phyloP scores from a whole-genome alignment of 2,113 vertebrate species.

The Lophochroa leadbeateri region DNA sequence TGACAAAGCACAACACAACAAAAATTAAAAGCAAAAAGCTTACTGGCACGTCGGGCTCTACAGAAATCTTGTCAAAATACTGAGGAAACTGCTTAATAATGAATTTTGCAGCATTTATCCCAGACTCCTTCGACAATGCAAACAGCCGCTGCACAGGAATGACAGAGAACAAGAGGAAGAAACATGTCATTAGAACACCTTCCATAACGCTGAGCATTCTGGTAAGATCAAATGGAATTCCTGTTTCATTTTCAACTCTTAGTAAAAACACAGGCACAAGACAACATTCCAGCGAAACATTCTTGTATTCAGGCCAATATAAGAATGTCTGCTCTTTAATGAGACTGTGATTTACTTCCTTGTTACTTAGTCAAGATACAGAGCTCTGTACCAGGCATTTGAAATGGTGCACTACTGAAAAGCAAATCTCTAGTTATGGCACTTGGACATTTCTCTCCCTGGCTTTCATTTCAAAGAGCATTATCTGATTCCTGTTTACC shows the following conservation, averaged over 20 bases:
- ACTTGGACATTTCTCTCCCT: fast-evolving
- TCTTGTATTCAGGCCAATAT: not conserved
- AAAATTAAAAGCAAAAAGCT: constrained; percentile 33
- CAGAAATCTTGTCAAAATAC: constrained; percentile 88
- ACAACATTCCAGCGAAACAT: not conserved
- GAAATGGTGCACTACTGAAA: not conserved
- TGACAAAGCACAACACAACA: not conserved
- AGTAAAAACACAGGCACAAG: fast-evolving
- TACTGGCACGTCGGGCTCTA: constrained; percentile 90
- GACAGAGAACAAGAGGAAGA: not conserved
- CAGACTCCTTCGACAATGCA: constrained; percentile 86
- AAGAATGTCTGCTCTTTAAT: not conserved
- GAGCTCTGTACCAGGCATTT: not conserved
- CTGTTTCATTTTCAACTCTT: not conserved
- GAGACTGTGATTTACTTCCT: not conserved
- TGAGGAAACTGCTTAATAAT: constrained; percentile 84
- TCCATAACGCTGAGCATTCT: not conserved
- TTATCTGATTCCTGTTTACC: not conserved
- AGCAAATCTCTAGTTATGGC: not conserved
- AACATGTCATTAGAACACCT: not conserved
- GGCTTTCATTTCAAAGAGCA: not conserved
- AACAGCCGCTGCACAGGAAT: constrained; percentile 77
- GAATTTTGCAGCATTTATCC: constrained; percentile 86
- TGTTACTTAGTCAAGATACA: not conserved
- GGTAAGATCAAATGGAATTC: not conserved